phyloP scores from a whole-genome alignment of 2,797 vertebrate genomes.

The Phrynocephalus vlangalii region DNA sequence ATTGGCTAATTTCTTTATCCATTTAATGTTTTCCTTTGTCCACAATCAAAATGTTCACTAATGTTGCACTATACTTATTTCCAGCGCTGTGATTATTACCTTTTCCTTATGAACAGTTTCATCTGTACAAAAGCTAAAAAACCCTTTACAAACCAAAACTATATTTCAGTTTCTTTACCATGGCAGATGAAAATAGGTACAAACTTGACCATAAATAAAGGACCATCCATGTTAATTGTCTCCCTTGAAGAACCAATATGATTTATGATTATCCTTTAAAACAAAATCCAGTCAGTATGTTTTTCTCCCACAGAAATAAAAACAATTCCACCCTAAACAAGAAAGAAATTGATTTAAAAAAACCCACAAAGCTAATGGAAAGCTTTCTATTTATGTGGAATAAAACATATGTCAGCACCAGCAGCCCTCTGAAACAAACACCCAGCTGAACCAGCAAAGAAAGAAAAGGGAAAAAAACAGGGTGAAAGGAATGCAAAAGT shows the following conservation, averaged over 20 bases:
- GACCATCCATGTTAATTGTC: background rate
- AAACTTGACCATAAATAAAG: background rate
- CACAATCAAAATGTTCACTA: slow-evolving; percentile 29
- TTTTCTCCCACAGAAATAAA: background rate
- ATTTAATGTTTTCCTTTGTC: background rate
- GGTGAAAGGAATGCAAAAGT: too few species aligned
- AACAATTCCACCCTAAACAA: too few species aligned
- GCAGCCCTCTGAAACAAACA: background rate
- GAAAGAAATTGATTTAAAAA: background rate
- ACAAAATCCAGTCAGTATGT: background rate
- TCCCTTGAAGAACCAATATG: background rate
- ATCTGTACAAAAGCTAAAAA: background rate
- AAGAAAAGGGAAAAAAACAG: background rate
- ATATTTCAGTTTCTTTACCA: background rate
- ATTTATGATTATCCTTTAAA: background rate
- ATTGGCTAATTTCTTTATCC: slow-evolving; percentile 40
- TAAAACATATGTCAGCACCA: background rate
- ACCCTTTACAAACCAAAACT: background rate
- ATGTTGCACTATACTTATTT: background rate
- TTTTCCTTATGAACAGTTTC: background rate
- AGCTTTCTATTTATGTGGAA: background rate
- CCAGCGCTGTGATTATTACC: background rate
- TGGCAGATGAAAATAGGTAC: background rate
- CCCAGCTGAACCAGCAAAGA: too few species aligned
- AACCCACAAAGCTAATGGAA: background rate